phyloP scores from a whole-genome alignment of 2,113 vertebrate genomes.

The Platycercus adscitus region DNA sequence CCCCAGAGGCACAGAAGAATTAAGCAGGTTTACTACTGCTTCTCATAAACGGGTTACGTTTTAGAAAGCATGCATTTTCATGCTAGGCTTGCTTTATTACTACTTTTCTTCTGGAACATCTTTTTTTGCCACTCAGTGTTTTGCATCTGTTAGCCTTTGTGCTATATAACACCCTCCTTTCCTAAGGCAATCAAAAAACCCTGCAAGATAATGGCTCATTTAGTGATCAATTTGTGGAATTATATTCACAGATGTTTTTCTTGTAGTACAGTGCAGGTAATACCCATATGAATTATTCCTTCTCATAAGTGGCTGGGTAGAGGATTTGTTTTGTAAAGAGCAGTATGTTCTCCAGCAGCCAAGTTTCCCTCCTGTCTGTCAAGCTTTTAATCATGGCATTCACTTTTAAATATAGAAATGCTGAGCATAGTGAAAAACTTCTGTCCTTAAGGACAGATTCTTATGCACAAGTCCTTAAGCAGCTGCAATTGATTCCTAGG shows the following conservation, averaged over 20 bases:
- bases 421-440: background rate
- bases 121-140: constrained; percentile 9
- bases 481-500: background rate
- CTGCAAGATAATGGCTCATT: constrained; percentile 70
- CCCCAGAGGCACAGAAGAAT: constrained; percentile 69
- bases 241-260: constrained; percentile 74
- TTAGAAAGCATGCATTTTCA: constrained; percentile 65
- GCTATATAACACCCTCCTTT: constrained; percentile 41
- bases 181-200: constrained; percentile 61
- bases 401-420: background rate
- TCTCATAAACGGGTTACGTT: constrained; percentile 70
- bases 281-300: constrained; percentile 56
- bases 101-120: constrained; percentile 23
- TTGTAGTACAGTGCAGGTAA: constrained; percentile 54
- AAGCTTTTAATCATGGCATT: background rate
- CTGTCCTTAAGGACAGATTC: background rate
- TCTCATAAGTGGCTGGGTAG: background rate
- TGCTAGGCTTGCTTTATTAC: constrained; percentile 52
- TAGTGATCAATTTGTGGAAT: constrained; percentile 78
- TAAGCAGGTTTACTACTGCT: constrained; percentile 73
- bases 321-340: background rate
- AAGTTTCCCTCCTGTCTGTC: background rate
- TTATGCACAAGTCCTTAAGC: background rate
- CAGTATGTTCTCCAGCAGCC: background rate
- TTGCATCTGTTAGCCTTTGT: constrained; percentile 71